Percentiles rank a stretch among this genome's conserved stretches.
Evolutionary conservation across 2,888 invertebrate genomes (phyloP).

Genomic region (Seira sanloemensis): DNA sequence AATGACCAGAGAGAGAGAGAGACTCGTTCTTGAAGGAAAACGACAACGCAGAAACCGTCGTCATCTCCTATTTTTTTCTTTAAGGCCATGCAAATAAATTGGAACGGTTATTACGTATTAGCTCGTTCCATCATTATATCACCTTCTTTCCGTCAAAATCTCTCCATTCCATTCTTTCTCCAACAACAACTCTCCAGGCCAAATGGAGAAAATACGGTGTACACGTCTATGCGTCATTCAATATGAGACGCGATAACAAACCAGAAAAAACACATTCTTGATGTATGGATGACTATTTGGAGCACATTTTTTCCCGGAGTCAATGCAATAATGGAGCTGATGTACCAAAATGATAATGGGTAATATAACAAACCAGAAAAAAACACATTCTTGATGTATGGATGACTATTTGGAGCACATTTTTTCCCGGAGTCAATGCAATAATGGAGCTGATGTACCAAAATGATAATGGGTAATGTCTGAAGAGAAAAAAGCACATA

Average conservation of each 20-base stretch:
- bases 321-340: constrained; percentile 55
- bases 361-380: too few species aligned
- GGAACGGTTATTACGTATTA: constrained; percentile 39
- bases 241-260: too few species aligned
- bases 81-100: too few species aligned
- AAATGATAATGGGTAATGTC: constrained; percentile 50
- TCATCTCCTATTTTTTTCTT: too few species aligned
- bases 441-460: constrained; percentile 60
- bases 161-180: constrained; percentile 35
- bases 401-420: constrained; percentile 48
- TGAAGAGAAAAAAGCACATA: constrained; percentile 36
- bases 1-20: too few species aligned
- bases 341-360: constrained; percentile 59
- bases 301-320: constrained; percentile 41
- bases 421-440: constrained; percentile 37
- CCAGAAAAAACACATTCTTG: too few species aligned
- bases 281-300: constrained; percentile 50
- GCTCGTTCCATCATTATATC: constrained; percentile 52
- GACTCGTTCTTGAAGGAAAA: too few species aligned
- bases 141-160: constrained; percentile 53
- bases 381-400: too few species aligned
- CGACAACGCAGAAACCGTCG: too few species aligned
- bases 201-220: too few species aligned
- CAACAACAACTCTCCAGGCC: constrained; percentile 25
- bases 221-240: too few species aligned